These are phyloP conservation scores for Python bivittatus DNA, from an alignment of 2,113 vertebrate genomes.

Conservation along the genomic window DNA sequence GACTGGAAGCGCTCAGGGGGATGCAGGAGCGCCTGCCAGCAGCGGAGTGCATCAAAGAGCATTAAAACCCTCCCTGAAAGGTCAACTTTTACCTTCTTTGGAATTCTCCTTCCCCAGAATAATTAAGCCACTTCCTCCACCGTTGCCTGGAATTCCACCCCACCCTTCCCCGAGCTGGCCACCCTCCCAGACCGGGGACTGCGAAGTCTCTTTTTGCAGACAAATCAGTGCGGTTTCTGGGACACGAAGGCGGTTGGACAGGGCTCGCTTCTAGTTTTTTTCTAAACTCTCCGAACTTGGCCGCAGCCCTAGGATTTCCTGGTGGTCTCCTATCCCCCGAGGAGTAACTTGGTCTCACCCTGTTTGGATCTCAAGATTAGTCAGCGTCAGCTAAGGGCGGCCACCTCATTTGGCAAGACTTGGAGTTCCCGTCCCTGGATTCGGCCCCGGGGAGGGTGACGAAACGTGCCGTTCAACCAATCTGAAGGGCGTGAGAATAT, in stretches of 20 bases:
- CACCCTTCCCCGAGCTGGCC: not conserved
- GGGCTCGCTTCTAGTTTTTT: not conserved
- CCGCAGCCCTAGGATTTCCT: not conserved
- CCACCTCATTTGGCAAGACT: not conserved
- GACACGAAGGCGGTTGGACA: not conserved
- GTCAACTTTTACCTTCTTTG: not conserved
- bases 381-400: not conserved
- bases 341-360: not conserved
- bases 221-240: not conserved
- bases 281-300: not conserved
- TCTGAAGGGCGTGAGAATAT: not conserved
- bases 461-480: not conserved
- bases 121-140: not conserved
- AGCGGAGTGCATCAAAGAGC: not conserved
- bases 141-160: not conserved
- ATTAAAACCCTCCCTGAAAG: not conserved
- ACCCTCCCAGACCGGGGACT: not conserved
- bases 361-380: not conserved
- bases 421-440: not conserved
- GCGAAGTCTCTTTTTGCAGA: not conserved
- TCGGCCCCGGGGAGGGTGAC: not conserved
- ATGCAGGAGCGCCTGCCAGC: not conserved
- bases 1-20: not conserved
- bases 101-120: not conserved
- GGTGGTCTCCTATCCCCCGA: not conserved